Base-by-base conservation (phyloP, 2,888 invertebrate genomes). In the Dryobotodes eremita region DNA sequence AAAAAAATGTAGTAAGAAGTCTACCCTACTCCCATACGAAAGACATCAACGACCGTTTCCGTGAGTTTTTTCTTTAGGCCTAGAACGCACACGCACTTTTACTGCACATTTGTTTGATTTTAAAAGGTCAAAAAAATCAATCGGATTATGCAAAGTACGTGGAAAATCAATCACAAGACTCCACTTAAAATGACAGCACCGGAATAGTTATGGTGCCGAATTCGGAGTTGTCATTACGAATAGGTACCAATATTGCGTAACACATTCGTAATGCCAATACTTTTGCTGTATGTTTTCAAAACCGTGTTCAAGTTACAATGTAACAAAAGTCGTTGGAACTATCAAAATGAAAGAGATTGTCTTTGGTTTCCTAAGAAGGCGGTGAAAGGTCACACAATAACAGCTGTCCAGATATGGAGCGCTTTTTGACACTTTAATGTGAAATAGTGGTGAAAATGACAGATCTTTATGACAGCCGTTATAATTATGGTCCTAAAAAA, bases 21-120 rank as follows among this genome's bases (percentile, higher is more conserved):
- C 31, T 36, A 36, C 31, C 31, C 31, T 8, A 8, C 20, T 36
- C 36, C 57, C 13, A 59, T 69, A 81, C 15, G 2, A 74, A 80
- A 80, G 79, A 80, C 66, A 68, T 80, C 79, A 80, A 81, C 81
- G 79, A 80, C 20, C 10, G 42, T 2, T 11, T 15, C 4, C 36
- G 13, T 6, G 4, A 1, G 15, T 53, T 50, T 36, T 36, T 55
- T 79, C 4, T 66, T 73, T 79, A 81, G 81, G 81, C 81, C 81
- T 79, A 79, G 4, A 50, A 17, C 53, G 5, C 2, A 10, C 46
- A 13, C 10, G 1, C 26, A 31, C 13, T 6, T 42, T 31, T 8
- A n/a, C 10, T 23, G 1, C 36, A 65, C 8, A 65, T 42, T 15
- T 48, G 0, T n/a, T 71, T 57, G 0, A 17, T 31, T 23, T 17